Conservation (phyloP, 2,888 invertebrate genomes). For the Caenorhabditis sinica region DNA sequence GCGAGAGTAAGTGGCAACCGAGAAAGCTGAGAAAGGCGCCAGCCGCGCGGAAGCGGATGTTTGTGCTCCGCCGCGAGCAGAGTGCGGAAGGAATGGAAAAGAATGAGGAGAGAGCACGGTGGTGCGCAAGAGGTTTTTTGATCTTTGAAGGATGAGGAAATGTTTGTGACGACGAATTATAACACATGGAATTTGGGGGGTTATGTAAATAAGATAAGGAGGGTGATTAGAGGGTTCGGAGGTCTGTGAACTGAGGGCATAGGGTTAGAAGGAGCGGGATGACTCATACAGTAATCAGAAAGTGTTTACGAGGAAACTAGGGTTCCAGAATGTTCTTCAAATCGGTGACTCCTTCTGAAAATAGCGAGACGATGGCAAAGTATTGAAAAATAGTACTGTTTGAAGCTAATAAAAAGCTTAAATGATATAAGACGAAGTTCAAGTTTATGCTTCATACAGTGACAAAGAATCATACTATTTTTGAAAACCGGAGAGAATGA, state of each 20-base stretch:
- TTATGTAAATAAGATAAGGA: slow-evolving; percentile 27
- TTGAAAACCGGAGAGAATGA: too few species aligned
- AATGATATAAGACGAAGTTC: too few species aligned
- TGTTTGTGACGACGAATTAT: slow-evolving; percentile 31
- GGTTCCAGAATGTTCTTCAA: too few species aligned
- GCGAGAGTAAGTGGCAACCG: slow-evolving; percentile 29
- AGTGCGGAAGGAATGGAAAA: slow-evolving; percentile 31
- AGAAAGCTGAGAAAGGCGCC: slow-evolving; percentile 19
- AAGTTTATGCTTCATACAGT: too few species aligned
- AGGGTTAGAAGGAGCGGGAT: background rate
- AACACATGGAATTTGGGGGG: background rate
- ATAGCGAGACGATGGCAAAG: too few species aligned
- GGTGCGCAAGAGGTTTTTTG: slow-evolving; percentile 35
- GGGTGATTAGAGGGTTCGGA: background rate
- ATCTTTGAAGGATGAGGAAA: slow-evolving; percentile 51
- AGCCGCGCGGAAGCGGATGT: slow-evolving; percentile 66
- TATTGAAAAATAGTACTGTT: too few species aligned
- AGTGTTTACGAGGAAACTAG: too few species aligned
- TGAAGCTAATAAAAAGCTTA: too few species aligned
- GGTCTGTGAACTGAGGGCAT: background rate
- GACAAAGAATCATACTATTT: too few species aligned
- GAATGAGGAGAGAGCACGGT: slow-evolving; percentile 15
- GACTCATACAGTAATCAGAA: background rate
- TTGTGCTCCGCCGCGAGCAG: slow-evolving; percentile 42
- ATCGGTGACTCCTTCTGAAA: too few species aligned